Percentiles rank a stretch among this genome's conserved stretches.
Evolutionary conservation across 2,113 vertebrate species (phyloP).

Genomic region (Trogon melanurus): DNA sequence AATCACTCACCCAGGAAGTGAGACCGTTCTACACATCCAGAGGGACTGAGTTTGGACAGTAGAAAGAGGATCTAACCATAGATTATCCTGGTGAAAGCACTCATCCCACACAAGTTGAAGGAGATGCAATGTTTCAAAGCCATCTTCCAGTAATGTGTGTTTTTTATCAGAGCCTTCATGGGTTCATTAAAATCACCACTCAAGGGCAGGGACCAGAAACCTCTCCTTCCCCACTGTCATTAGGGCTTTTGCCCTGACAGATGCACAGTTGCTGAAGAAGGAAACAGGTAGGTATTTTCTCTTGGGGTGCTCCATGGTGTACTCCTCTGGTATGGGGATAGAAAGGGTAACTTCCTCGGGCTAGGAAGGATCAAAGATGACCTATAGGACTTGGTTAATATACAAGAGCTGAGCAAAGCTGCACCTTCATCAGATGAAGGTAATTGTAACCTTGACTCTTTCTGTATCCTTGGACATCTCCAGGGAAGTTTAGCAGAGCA

Average conservation of each 20-base stretch:
- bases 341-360: background rate
- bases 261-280: background rate
- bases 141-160: background rate
- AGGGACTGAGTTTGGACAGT: background rate
- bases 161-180: background rate
- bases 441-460: background rate
- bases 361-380: background rate
- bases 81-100: background rate
- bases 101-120: accelerated
- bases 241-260: background rate
- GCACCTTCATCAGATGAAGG: background rate
- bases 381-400: accelerated
- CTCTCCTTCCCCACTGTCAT: background rate
- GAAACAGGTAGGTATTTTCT: background rate
- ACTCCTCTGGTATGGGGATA: background rate
- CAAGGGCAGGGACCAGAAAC: background rate
- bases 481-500: background rate
- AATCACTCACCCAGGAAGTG: background rate
- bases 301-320: background rate
- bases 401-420: background rate
- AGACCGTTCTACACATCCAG: background rate
- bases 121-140: background rate
- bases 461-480: background rate
- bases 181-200: background rate
- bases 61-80: background rate